Percentiles rank a stretch among this genome's conserved stretches.
Evolutionary conservation across 2,888 invertebrate species (phyloP).

Genomic region (Exephanes ischioxanthus): DNA sequence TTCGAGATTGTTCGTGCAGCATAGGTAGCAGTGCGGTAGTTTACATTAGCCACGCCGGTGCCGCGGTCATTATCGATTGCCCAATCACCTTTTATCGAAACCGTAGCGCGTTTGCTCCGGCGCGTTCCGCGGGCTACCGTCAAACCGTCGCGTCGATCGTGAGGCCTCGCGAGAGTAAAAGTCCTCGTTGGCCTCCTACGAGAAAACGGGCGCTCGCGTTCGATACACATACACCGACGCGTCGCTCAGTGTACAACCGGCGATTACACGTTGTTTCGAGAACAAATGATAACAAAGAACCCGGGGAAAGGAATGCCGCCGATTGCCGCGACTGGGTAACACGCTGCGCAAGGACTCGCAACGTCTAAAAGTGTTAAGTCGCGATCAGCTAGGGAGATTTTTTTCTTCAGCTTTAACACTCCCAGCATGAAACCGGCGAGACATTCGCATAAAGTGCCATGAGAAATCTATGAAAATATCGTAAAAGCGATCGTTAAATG

Average conservation of each 20-base stretch:
- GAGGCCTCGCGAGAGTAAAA: slow-evolving; percentile 60
- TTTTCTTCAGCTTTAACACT: slow-evolving; percentile 10
- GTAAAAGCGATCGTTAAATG: slow-evolving; percentile 39
- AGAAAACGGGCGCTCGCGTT: slow-evolving; percentile 55
- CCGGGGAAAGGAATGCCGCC: slow-evolving; percentile 53
- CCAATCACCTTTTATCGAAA: slow-evolving; percentile 75
- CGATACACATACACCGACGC: slow-evolving; percentile 6
- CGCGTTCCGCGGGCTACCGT: slow-evolving; percentile 48
- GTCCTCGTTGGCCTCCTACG: slow-evolving; percentile 62
- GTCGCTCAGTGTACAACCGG: slow-evolving; percentile 48
- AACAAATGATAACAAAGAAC: slow-evolving; percentile 68
- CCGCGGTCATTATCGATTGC: slow-evolving; percentile 76
- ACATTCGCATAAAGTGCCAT: slow-evolving; percentile 38
- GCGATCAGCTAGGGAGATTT: not conserved
- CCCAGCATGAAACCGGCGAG: slow-evolving; percentile 20
- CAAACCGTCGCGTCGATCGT: slow-evolving; percentile 54
- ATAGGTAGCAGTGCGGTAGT: slow-evolving; percentile 61
- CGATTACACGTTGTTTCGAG: slow-evolving; percentile 66
- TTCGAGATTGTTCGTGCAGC: slow-evolving; percentile 28
- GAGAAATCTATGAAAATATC: slow-evolving; percentile 29
- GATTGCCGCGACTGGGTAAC: slow-evolving; percentile 30
- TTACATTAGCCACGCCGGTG: slow-evolving; percentile 68
- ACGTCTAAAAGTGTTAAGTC: slow-evolving; percentile 39
- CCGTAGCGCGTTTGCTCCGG: slow-evolving; percentile 65
- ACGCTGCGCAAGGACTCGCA: slow-evolving; percentile 38